Evolutionary conservation across 2,113 vertebrate species (phyloP).

Genomic region (Eubucco bourcierii): DNA sequence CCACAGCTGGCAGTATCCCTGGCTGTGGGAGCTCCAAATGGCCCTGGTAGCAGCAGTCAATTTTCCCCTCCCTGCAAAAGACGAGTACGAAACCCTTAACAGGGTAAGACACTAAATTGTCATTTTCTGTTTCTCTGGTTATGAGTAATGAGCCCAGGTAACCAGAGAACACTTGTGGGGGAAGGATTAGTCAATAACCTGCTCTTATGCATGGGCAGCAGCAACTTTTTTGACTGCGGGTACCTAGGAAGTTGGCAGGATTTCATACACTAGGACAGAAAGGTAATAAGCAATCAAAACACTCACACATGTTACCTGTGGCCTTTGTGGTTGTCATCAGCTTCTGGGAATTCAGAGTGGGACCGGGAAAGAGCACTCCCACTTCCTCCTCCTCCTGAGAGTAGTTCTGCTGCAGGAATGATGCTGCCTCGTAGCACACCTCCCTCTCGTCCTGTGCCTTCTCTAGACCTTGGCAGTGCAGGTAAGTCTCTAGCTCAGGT

Average conservation of each 20-base stretch:
- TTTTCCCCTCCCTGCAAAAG: background rate
- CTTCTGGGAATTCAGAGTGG: constrained; percentile 66
- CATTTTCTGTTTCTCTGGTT: background rate
- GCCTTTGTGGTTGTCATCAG: constrained; percentile 45
- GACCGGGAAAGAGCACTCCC: constrained; percentile 75
- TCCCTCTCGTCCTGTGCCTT: constrained; percentile 69
- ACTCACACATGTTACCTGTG: constrained; percentile 59
- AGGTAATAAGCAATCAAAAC: background rate
- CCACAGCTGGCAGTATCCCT: background rate
- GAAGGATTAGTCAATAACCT: background rate
- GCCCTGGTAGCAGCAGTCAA: background rate
- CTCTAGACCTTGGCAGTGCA: constrained; percentile 54
- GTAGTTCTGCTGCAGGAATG: constrained; percentile 69
- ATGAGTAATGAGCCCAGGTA: background rate
- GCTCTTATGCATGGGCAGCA: background rate
- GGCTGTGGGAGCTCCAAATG: background rate
- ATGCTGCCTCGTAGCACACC: constrained; percentile 72
- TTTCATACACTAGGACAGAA: background rate
- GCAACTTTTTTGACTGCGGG: background rate
- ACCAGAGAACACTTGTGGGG: background rate
- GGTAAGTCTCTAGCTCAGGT: constrained; percentile 50
- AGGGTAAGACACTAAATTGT: background rate
- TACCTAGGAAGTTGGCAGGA: background rate
- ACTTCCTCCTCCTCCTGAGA: constrained; percentile 76
- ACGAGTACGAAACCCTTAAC: background rate